Evolutionary conservation across 2,797 vertebrate genomes (phyloP), one percentile per base, ranked within the genome.

Genomic region (Macroramphosus scolopax): DNA sequence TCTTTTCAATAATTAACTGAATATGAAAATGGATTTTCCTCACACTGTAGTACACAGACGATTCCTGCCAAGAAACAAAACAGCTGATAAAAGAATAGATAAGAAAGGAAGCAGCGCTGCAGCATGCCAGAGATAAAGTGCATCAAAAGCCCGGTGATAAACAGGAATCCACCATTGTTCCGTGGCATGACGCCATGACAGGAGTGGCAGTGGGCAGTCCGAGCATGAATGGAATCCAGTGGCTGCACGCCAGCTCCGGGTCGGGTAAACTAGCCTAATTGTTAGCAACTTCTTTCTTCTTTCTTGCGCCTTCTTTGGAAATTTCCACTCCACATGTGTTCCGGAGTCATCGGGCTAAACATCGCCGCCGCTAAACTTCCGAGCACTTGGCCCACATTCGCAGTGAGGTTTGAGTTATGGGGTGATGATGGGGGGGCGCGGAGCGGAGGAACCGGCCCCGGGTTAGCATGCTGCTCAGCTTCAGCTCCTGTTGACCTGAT

Each of bases 121-220:
- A 20, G 63, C 56, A 75, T 73, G 52, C 70, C 65, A 41, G 39
- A 81, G 82, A 85, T 82, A 80, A 76, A 70, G 60, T 60, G 61
- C 56, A 72, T 83, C 75, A 81, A 80, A 63, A 20, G 54, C 41
- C 26, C 4, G 14, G 45, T 13, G 77, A 80, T 84, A 84, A 87
- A 85, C 86, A 86, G 84, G 84, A 87, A 85, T 86, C 73, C 51
- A 68, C 81, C 71, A 83, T 84, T 87, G 86, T 87, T 85, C 75
- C 71, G 63, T 17, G 64, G 69, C 78, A 77, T 70, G 80, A 84
- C 41, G 62, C 51, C 64, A 50, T 31, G 37, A 76, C 65, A 67
- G 68, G 68, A 77, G 58, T 48, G 29, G 70, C 62, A 17, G 83
- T 74, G 77, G 78, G 82, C 72, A 68, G 76, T 67, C 68, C 43